Base-by-base conservation (phyloP, 2,113 vertebrate genomes). In the Platycercus adscitus region DNA sequence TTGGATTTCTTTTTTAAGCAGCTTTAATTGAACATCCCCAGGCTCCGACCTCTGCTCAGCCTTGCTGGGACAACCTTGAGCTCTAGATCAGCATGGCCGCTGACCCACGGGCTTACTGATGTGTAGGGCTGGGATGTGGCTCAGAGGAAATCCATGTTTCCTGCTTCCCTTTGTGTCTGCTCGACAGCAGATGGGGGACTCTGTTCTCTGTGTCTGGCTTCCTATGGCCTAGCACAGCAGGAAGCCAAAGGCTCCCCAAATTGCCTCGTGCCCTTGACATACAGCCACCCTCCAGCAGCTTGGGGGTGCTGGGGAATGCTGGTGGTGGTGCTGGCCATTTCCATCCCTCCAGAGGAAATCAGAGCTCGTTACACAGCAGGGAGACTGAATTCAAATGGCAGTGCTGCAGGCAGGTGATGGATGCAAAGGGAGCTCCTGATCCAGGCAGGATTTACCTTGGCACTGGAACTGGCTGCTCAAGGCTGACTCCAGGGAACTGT, bases 1-100 rank as follows among this genome's bases (percentile, higher is more conserved):
- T 87, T 93, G 91, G 95, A 96, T 97, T 94, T 96, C 93, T 86
- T 90, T 94, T 90, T 83, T 96, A 97, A 97, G 95, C 92, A 92
- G 95, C 93, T 97, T 97, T 97, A 93, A 96, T 83, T 92, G 91
- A 97, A 95, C 91, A 88, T 91, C 86, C 92, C 52, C 65, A 44
- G 3, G 0, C 71, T 79, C 26, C 0, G 37, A 91, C 95, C 89
- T 92, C 75, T 49, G 44, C 43, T 76, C 73, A 53, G 73, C 90
- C 63, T 84, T 63, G 86, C 49, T 3, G 50, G 83, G 70, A 91
- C 78, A 90, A 81, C 97, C 92, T 96, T 95, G 86, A 91, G 63
- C 66, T 69, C 31, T 39, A 49, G 41, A 33, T 46, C 2, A 9
- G 49, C 14, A 1, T 4, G 43, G 76, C 41, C 0, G 0, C 50